Evolutionary conservation across 1,140 invertebrate species (phyloP).

Genomic region (Aleiodes sp.): DNA sequence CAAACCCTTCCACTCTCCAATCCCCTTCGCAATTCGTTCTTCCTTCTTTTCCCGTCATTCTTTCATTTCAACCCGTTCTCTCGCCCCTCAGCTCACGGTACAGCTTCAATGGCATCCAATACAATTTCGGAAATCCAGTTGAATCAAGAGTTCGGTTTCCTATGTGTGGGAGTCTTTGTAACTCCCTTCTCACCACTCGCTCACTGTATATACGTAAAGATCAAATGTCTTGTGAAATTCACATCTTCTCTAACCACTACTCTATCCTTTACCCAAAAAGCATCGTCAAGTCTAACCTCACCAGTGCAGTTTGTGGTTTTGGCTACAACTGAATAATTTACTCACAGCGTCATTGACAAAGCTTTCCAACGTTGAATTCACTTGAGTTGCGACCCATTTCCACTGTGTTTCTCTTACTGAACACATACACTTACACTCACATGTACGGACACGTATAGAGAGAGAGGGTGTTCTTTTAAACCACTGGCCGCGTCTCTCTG

Average conservation of each 20-base stretch:
- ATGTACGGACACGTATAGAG: too few relatives aligned
- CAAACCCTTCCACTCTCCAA: too few relatives aligned
- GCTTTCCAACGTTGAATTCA: not conserved
- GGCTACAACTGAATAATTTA: slow-evolving; percentile 2
- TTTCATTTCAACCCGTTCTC: not conserved
- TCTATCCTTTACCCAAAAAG: not conserved
- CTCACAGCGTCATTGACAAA: slow-evolving; percentile 17
- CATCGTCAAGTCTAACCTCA: slow-evolving; percentile 13
- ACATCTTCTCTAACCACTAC: not conserved
- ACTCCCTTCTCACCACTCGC: not conserved
- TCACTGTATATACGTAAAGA: too few relatives aligned
- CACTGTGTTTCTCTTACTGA: not conserved
- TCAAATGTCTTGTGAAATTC: slow-evolving; percentile 9
- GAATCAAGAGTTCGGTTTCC: slow-evolving; percentile 8
- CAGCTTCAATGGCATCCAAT: slow-evolving; percentile 8
- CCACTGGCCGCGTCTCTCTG: not conserved
- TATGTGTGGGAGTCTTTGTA: not conserved
- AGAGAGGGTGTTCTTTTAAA: not conserved
- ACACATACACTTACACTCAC: not conserved
- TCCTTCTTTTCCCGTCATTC: not conserved
- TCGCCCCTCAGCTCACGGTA: not conserved
- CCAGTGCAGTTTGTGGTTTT: slow-evolving; percentile 1
- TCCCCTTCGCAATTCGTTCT: not conserved
- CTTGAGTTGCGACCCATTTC: not conserved
- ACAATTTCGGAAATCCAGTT: slow-evolving; percentile 12